Evolutionary conservation across 2,113 vertebrate genomes (phyloP).

Genomic region (Amphilophus citrinellus): DNA sequence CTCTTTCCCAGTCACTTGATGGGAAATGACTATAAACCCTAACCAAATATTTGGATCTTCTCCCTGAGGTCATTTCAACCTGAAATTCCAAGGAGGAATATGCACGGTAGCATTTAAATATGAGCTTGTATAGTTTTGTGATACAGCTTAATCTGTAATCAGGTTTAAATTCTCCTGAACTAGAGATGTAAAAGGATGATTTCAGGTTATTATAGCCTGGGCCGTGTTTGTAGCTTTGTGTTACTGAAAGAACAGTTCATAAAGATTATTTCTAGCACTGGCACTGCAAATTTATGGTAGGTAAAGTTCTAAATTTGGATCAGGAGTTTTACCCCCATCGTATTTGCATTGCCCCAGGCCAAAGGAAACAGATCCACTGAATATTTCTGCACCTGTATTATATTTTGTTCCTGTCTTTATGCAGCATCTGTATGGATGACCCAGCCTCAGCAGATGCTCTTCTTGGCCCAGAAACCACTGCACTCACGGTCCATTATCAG

Average conservation of each 20-base stretch:
- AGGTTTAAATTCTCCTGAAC: neutral
- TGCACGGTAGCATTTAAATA: neutral
- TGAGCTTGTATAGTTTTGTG: neutral
- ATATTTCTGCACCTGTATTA: neutral
- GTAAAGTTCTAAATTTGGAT: neutral
- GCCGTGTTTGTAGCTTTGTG: too few relatives aligned
- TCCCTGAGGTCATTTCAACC: neutral
- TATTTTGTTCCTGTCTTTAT: neutral
- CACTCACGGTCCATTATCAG: neutral
- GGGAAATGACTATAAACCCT: neutral
- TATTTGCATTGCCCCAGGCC: neutral
- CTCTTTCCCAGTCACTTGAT: neutral
- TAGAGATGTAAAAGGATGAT: neutral
- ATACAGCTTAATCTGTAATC: neutral
- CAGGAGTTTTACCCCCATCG: accelerated
- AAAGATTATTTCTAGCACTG: neutral
- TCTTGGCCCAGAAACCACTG: neutral
- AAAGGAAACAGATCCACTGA: neutral
- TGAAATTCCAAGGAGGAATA: neutral
- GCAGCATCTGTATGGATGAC: too few relatives aligned
- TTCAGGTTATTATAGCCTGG: neutral
- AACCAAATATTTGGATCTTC: neutral
- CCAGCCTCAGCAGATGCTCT: neutral
- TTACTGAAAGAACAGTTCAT: neutral
- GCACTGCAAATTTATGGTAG: neutral